Percentiles rank a stretch among this genome's conserved stretches.
phyloP scores from a whole-genome alignment of 2,797 vertebrate species.

The Rhinella marina region DNA sequence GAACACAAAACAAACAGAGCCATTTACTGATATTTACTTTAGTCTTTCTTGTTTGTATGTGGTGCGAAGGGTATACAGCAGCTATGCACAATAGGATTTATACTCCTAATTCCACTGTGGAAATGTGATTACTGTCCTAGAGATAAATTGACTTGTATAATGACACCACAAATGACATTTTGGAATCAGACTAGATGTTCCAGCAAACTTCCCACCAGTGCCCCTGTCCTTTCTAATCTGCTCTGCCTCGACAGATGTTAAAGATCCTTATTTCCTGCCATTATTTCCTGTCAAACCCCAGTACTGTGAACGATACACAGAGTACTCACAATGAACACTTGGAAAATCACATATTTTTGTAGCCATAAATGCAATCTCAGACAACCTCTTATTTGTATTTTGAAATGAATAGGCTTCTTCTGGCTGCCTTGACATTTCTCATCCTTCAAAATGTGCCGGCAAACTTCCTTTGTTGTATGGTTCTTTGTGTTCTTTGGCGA shows the following conservation, averaged over 20 bases:
- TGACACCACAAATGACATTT: conserved; percentile 50
- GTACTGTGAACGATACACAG: conserved; percentile 38
- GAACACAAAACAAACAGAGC: conserved; percentile 11
- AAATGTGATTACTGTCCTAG: conserved; percentile 39
- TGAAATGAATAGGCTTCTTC: conserved; percentile 61
- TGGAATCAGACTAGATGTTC: conserved; percentile 48
- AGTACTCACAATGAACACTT: conserved; percentile 56
- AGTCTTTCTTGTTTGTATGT: conserved; percentile 25
- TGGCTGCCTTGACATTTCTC: conserved; percentile 58
- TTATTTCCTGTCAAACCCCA: conserved; percentile 53
- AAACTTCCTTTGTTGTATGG: conserved; percentile 53
- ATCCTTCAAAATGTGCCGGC: conserved; percentile 52
- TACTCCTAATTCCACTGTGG: conserved; percentile 26
- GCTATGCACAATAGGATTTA: conserved; percentile 32
- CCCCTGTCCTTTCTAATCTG: conserved; percentile 47
- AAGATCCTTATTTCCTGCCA: conserved; percentile 58
- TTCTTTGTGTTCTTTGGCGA: conserved; percentile 60
- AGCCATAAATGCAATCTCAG: conserved; percentile 59
- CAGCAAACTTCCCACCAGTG: conserved; percentile 33
- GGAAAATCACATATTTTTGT: conserved; percentile 62
- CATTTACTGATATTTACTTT: conserved; percentile 36
- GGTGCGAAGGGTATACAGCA: background rate
- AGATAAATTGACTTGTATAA: conserved; percentile 40
- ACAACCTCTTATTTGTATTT: conserved; percentile 63
- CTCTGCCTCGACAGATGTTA: conserved; percentile 48